These are phyloP conservation scores for Drosophila maculinotata DNA, from an alignment of 2,888 invertebrate genomes.

Conservation along the genomic window DNA sequence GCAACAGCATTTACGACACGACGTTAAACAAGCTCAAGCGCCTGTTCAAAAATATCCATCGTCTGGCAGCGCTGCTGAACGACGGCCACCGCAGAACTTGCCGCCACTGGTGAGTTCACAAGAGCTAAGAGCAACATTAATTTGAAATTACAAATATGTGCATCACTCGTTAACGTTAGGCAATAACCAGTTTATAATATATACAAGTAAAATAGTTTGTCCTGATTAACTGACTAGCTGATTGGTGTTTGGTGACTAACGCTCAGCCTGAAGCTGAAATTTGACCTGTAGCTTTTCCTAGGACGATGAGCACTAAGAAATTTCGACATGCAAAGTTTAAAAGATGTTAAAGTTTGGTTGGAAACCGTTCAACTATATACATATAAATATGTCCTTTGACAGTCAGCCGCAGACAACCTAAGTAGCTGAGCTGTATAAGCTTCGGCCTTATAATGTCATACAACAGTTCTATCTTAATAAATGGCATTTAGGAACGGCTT, in stretches of 20 bases:
- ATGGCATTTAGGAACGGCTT: neutral
- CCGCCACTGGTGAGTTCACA: conserved; percentile 82
- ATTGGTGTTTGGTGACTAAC: neutral
- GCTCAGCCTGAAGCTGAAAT: neutral
- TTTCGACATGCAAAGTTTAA: too few species aligned
- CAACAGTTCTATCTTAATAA: too few species aligned
- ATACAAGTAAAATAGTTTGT: too few species aligned
- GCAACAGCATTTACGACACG: conserved; percentile 57
- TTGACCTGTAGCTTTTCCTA: too few species aligned
- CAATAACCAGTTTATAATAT: too few species aligned
- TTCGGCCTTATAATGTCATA: too few species aligned
- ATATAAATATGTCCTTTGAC: too few species aligned
- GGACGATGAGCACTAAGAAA: too few species aligned
- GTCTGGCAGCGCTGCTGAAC: conserved; percentile 72
- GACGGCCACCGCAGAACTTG: conserved; percentile 84
- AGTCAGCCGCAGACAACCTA: too few species aligned
- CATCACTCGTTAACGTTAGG: too few species aligned
- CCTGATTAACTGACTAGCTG: neutral
- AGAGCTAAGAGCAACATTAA: neutral
- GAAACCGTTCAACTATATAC: too few species aligned
- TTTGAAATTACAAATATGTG: neutral
- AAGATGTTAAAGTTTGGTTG: neutral
- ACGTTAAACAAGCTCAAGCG: conserved; percentile 58
- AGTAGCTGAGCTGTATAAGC: too few species aligned
- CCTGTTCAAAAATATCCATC: conserved; percentile 56